Percentiles rank a stretch among this genome's conserved stretches.
These are phyloP conservation scores for Limanda limanda DNA, from an alignment of 2,113 vertebrate species.

Conservation along the genomic window DNA sequence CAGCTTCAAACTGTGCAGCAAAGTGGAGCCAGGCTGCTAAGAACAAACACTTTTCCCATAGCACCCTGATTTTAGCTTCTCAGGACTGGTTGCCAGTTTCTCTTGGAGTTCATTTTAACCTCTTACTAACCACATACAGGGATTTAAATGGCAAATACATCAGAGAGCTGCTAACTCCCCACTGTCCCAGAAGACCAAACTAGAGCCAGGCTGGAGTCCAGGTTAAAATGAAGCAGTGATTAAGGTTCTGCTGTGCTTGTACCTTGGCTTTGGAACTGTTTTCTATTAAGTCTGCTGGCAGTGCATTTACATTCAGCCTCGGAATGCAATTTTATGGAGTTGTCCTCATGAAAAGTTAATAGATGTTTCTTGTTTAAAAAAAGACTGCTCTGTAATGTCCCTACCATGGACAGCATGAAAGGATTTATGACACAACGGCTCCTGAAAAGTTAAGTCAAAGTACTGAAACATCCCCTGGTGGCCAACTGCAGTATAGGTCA, in stretches of 20 bases:
- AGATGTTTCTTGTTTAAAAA: background rate
- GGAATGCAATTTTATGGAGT: background rate
- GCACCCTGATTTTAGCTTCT: background rate
- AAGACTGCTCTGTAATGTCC: background rate
- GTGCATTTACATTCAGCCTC: background rate
- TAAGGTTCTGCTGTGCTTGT: background rate
- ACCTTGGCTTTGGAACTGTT: background rate
- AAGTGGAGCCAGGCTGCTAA: background rate
- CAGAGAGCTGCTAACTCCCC: constrained; percentile 31
- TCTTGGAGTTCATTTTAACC: constrained; percentile 14
- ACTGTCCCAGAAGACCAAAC: constrained; percentile 13
- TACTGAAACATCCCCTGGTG: background rate
- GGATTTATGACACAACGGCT: no score
- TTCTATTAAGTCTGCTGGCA: background rate
- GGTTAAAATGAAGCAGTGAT: constrained; percentile 12
- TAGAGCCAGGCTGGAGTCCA: constrained; percentile 16
- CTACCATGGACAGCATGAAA: no score
- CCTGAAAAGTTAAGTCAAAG: no score
- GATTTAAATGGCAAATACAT: constrained; percentile 29
- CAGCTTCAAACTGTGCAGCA: background rate
- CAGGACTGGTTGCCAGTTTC: constrained; percentile 10
- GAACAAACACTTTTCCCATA: constrained; percentile 12
- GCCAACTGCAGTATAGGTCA: background rate
- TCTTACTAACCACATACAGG: background rate
- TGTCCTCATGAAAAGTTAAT: background rate